phyloP scores from a whole-genome alignment of 2,797 vertebrate species.

The Pseudochirops corinnae region DNA sequence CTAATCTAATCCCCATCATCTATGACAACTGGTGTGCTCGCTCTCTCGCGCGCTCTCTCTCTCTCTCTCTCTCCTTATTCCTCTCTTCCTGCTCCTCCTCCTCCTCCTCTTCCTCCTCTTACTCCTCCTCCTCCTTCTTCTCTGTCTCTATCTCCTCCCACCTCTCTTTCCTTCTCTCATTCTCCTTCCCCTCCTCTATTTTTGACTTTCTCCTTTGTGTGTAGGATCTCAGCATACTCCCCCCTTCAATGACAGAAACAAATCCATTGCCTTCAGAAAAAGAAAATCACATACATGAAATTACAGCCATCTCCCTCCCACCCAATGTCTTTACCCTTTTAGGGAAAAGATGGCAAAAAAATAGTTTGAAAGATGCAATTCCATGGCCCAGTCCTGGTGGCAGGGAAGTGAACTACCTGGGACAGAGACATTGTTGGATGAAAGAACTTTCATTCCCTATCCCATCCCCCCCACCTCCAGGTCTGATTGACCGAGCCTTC shows the following conservation, averaged over 20 bases:
- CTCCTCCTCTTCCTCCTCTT: too few relatives aligned
- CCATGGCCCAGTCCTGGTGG: background rate
- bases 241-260: background rate
- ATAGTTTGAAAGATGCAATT: background rate
- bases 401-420: background rate
- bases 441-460: background rate
- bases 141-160: too few relatives aligned
- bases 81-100: too few relatives aligned
- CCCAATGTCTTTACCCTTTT: background rate
- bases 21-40: background rate
- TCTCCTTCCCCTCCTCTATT: too few relatives aligned
- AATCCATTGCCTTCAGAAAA: background rate
- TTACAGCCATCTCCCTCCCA: background rate
- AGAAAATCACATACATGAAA: background rate
- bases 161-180: too few relatives aligned
- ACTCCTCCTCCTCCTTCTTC: too few relatives aligned
- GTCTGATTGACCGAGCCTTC: constrained; percentile 88
- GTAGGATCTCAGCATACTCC: background rate
- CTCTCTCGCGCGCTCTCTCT: too few relatives aligned
- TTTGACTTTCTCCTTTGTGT: too few relatives aligned
- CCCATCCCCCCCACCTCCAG: constrained; percentile 78
- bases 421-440: background rate
- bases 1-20: background rate
- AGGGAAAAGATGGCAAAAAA: background rate
- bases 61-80: too few relatives aligned